Percentiles rank a stretch among this genome's conserved stretches.
phyloP scores from a whole-genome alignment of 2,113 vertebrate genomes.

The Columbina picui region DNA sequence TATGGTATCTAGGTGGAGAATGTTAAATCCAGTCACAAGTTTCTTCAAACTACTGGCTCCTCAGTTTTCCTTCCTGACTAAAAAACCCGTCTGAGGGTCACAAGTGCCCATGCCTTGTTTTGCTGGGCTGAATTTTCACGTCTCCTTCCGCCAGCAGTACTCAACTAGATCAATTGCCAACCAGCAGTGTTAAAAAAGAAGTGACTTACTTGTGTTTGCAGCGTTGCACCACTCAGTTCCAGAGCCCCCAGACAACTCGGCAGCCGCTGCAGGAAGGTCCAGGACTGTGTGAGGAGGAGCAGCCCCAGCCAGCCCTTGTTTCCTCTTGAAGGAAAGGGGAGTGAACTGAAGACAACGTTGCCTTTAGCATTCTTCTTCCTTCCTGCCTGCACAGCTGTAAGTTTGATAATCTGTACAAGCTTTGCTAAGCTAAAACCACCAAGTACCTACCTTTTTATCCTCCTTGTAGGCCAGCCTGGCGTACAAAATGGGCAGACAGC shows the following conservation, averaged over 20 bases:
- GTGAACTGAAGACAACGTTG: accelerated
- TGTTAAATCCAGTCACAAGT: accelerated
- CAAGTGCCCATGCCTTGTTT: background rate
- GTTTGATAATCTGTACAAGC: accelerated
- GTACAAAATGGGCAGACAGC: accelerated
- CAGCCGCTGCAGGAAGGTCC: background rate
- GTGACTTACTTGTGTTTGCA: background rate
- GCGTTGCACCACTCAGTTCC: accelerated
- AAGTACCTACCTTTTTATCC: background rate
- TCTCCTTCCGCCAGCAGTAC: background rate
- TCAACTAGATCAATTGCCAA: accelerated
- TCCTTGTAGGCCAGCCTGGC: background rate
- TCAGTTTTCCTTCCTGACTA: background rate
- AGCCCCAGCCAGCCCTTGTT: background rate
- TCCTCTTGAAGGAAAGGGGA: background rate
- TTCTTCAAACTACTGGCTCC: too few species aligned
- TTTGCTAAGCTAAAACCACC: accelerated
- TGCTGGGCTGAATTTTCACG: background rate
- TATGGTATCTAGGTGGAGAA: background rate
- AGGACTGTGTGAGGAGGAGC: accelerated
- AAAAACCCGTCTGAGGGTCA: background rate
- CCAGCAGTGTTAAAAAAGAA: background rate
- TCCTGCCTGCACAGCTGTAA: background rate
- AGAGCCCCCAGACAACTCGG: background rate
- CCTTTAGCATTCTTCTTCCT: background rate